These are phyloP conservation scores for Melitaea athalia DNA, from an alignment of 2,888 invertebrate species.

Conservation along the genomic window DNA sequence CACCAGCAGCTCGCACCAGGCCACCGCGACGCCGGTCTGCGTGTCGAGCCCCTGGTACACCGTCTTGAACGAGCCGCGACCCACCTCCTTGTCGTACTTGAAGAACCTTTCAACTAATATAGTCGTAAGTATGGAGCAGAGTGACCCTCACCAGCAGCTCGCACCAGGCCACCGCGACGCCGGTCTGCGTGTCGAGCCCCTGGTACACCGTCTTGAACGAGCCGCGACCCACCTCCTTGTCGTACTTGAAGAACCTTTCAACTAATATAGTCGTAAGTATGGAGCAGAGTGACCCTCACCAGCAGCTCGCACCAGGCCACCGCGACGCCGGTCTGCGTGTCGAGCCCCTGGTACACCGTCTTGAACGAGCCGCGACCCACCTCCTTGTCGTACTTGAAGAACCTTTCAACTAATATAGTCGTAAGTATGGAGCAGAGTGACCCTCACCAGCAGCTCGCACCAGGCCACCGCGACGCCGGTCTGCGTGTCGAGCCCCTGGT, in stretches of 20 bases:
- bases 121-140: background rate
- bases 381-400: constrained; percentile 99
- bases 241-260: constrained; percentile 95
- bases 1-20: constrained; percentile 99
- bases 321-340: constrained; percentile 98
- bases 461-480: constrained; percentile 99
- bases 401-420: constrained; percentile 83
- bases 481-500: constrained; percentile 98
- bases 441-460: constrained; percentile 96
- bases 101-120: constrained; percentile 89
- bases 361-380: constrained; percentile 99
- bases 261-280: no score
- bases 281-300: constrained; percentile 73
- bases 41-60: constrained; percentile 99
- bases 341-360: constrained; percentile 98
- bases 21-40: constrained; percentile 98
- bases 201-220: constrained; percentile 99
- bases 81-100: constrained; percentile 99
- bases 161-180: constrained; percentile 99
- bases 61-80: constrained; percentile 99
- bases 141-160: constrained; percentile 90
- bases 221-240: constrained; percentile 98
- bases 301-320: constrained; percentile 99
- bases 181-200: constrained; percentile 98
- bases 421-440: background rate